Evolutionary conservation across 1,140 invertebrate genomes (phyloP).

Genomic region (Aphelinus certus): DNA sequence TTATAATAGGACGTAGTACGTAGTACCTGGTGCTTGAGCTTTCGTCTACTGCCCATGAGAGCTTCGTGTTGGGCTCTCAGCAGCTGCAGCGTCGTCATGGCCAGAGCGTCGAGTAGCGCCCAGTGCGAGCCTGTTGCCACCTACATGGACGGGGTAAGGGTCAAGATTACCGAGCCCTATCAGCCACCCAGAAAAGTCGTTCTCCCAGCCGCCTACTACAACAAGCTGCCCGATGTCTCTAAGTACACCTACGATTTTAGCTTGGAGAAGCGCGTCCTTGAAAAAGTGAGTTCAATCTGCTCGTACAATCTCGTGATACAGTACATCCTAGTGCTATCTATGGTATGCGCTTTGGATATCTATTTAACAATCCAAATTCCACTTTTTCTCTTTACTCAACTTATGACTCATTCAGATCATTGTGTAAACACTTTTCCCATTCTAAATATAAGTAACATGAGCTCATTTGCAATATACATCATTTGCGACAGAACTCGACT

Average conservation of each 20-base stretch:
- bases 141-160: conserved; percentile 83
- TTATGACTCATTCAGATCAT: too few species aligned
- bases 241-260: conserved; percentile 76
- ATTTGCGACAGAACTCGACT: not conserved
- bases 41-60: too few species aligned
- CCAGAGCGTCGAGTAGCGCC: conserved; percentile 46
- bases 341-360: too few species aligned
- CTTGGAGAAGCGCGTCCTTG: conserved; percentile 75
- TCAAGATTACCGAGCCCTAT: conserved; percentile 87
- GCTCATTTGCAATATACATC: not conserved
- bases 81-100: conserved; percentile 46
- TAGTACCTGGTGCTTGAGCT: too few species aligned
- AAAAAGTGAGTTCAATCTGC: conserved; percentile 60
- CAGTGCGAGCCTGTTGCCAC: conserved; percentile 61
- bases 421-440: too few species aligned
- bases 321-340: too few species aligned
- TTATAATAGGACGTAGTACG: too few species aligned
- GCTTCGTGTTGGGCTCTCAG: too few species aligned
- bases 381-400: too few species aligned
- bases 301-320: too few species aligned
- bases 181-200: conserved; percentile 79
- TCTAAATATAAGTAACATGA: too few species aligned
- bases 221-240: conserved; percentile 66
- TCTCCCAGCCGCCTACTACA: conserved; percentile 73
- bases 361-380: too few species aligned